A percentile compares a stretch with the other conserved stretches of the same genome.
phyloP scores from a whole-genome alignment of 2,888 invertebrate species.

The Drosophila prostipennis region DNA sequence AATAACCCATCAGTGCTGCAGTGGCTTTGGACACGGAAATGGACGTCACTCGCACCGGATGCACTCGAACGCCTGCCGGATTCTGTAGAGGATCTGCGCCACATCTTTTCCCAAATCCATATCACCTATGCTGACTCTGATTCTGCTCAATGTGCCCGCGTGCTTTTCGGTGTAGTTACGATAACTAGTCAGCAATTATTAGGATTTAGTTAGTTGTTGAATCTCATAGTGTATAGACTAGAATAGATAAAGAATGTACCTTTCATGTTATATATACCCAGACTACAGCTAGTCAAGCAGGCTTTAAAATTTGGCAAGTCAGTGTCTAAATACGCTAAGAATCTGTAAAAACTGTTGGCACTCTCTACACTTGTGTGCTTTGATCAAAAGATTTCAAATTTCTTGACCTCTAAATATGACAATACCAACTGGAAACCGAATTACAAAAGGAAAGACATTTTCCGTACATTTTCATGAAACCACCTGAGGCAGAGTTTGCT shows the following conservation, averaged over 20 bases:
- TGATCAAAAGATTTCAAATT: constrained; percentile 50
- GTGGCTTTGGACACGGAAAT: constrained; percentile 80
- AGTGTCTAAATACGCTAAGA: constrained; percentile 39
- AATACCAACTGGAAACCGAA: constrained; percentile 51
- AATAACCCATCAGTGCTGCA: constrained; percentile 84
- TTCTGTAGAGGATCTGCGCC: constrained; percentile 68
- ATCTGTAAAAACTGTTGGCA: constrained; percentile 43
- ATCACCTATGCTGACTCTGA: constrained; percentile 37
- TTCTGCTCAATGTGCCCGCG: constrained; percentile 47
- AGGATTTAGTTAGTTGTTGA: constrained; percentile 64
- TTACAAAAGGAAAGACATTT: constrained; percentile 17
- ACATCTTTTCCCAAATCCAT: constrained; percentile 31
- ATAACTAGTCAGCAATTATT: constrained; percentile 64
- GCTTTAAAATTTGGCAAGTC: constrained; percentile 38
- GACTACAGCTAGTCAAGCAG: constrained; percentile 36
- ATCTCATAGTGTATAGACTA: constrained; percentile 45
- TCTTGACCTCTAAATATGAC: constrained; percentile 71
- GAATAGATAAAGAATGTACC: constrained; percentile 44
- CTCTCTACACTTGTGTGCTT: constrained; percentile 13
- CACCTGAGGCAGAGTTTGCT: constrained; percentile 41
- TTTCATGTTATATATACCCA: constrained; percentile 15
- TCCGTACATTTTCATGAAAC: constrained; percentile 30
- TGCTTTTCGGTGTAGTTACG: constrained; percentile 42
- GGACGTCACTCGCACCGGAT: constrained; percentile 82
- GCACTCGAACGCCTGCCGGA: constrained; percentile 83